Percentiles rank a stretch among this genome's conserved stretches.
These are phyloP conservation scores for Furnarius figulus DNA, from an alignment of 2,113 vertebrate species.

Conservation along the genomic window DNA sequence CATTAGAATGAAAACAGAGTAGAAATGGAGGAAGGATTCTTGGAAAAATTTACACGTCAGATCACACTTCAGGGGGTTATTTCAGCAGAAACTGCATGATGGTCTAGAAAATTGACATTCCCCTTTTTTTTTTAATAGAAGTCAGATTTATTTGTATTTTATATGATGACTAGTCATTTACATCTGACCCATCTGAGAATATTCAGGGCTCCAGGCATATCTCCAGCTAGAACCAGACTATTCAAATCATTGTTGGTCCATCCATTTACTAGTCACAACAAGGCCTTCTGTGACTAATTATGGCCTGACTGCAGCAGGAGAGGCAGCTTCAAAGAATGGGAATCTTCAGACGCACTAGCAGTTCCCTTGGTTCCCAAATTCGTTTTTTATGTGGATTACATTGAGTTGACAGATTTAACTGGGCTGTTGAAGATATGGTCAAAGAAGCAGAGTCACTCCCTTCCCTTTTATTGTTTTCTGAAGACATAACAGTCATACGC, in stretches of 20 bases:
- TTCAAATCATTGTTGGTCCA: conserved; percentile 31
- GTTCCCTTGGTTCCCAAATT: conserved; percentile 32
- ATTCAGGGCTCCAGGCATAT: conserved; percentile 2
- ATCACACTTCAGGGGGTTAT: background rate
- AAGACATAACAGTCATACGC: conserved; percentile 8
- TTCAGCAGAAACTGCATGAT: background rate
- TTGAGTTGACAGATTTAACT: conserved; percentile 56
- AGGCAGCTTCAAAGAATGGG: conserved; percentile 50
- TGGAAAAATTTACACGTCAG: background rate
- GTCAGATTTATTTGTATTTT: conserved; percentile 49
- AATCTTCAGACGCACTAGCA: background rate
- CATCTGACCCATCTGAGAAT: conserved; percentile 19
- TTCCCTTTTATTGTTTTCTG: conserved; percentile 58
- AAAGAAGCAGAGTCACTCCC: conserved; percentile 34
- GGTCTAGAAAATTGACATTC: background rate
- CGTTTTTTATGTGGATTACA: conserved; percentile 58
- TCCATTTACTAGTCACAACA: conserved; percentile 33
- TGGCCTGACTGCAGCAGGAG: conserved; percentile 29
- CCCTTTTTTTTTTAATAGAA: background rate
- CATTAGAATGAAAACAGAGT: background rate
- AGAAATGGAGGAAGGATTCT: background rate
- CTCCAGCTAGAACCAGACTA: conserved; percentile 2
- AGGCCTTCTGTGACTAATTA: conserved; percentile 54
- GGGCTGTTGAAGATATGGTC: conserved; percentile 39
- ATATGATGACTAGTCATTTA: conserved; percentile 32